These are phyloP conservation scores for Pseudois nayaur DNA, from an alignment of 2,113 vertebrate genomes.

Conservation along the genomic window DNA sequence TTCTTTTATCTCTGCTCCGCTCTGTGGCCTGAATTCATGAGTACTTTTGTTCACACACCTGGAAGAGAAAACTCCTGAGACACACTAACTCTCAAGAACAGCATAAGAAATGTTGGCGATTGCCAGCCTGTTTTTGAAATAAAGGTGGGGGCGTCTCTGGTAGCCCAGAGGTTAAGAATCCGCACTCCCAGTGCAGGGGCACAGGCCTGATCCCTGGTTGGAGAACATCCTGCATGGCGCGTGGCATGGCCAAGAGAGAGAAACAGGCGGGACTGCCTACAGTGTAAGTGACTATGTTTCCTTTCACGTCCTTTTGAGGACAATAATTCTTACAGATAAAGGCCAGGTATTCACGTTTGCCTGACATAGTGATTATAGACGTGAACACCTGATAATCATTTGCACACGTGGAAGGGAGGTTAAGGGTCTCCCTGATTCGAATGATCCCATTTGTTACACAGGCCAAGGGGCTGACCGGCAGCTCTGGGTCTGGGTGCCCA, in stretches of 20 bases:
- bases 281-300: not conserved
- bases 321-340: not conserved
- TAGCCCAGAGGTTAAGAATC: not conserved
- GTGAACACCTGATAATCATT: not conserved
- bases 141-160: not conserved
- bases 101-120: not conserved
- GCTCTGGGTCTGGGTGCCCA: not conserved
- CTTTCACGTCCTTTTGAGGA: not conserved
- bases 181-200: not conserved
- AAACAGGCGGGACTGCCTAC: not conserved
- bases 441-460: not conserved
- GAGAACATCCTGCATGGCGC: not conserved
- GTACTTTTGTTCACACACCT: conserved; percentile 58
- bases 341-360: not conserved
- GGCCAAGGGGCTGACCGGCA: not conserved
- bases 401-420: not conserved
- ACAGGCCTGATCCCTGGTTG: not conserved
- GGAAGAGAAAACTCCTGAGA: conserved; percentile 52
- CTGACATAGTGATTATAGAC: not conserved
- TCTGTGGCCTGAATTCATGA: conserved; percentile 45
- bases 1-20: conserved; percentile 60
- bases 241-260: not conserved
- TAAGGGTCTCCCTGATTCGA: not conserved
- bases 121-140: not conserved
- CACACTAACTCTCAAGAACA: not conserved